phyloP scores from a whole-genome alignment of 2,888 invertebrate species.

The Hydroisotoma schaefferi region DNA sequence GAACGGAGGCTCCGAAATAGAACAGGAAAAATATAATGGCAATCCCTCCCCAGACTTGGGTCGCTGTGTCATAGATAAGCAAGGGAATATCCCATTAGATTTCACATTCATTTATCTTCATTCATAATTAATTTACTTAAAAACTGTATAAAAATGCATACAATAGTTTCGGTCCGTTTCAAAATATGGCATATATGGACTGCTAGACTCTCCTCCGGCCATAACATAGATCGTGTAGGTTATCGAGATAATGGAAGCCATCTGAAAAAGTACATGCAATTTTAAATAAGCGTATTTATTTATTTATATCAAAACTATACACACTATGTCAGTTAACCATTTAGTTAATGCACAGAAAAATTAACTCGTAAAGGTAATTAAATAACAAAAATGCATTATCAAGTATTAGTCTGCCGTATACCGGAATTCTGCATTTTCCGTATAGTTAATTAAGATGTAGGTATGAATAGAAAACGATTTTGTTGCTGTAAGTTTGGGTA shows the following conservation, averaged over 20 bases:
- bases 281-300: slow-evolving; percentile 19
- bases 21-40: slow-evolving; percentile 56
- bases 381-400: too few relatives aligned
- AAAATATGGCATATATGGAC: slow-evolving; percentile 82
- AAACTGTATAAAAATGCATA: slow-evolving; percentile 55
- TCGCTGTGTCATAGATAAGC: too few relatives aligned
- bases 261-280: slow-evolving; percentile 55
- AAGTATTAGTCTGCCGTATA: too few relatives aligned
- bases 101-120: neutral
- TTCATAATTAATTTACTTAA: neutral
- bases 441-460: too few relatives aligned
- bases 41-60: slow-evolving; percentile 66
- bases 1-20: slow-evolving; percentile 58
- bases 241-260: slow-evolving; percentile 69
- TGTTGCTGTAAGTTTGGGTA: too few relatives aligned
- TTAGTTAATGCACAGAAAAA: too few relatives aligned
- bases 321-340: too few relatives aligned
- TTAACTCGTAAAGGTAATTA: too few relatives aligned
- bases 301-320: neutral
- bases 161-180: slow-evolving; percentile 76
- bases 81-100: slow-evolving; percentile 45
- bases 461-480: too few relatives aligned
- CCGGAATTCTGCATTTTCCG: too few relatives aligned
- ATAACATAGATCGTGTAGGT: slow-evolving; percentile 73
- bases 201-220: slow-evolving; percentile 82